Evolutionary conservation across 2,113 vertebrate species (phyloP).

Genomic region (Cavia aperea): DNA sequence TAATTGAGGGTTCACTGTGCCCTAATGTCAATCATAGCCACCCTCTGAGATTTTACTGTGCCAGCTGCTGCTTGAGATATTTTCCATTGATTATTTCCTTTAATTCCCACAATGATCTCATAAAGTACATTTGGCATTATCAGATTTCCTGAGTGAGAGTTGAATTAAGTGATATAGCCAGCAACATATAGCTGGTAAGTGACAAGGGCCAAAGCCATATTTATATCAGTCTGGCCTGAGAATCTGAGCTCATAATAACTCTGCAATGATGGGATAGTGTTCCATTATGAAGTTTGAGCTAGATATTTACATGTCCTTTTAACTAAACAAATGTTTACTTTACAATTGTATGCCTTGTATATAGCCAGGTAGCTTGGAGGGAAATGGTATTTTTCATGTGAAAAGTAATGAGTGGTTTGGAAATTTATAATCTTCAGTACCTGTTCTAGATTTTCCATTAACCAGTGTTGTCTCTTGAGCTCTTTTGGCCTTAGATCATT

Average conservation of each 20-base stretch:
- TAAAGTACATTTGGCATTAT: slow-evolving; percentile 4
- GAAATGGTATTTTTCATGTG: neutral
- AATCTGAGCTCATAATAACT: neutral
- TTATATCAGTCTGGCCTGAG: slow-evolving; percentile 26
- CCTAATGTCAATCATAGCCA: neutral
- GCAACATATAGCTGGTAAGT: neutral
- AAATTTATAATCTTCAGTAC: neutral
- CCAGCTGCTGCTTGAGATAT: neutral
- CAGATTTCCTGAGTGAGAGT: neutral
- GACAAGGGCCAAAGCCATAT: neutral
- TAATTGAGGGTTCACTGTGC: slow-evolving; percentile 6
- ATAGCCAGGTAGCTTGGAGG: neutral
- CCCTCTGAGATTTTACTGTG: neutral
- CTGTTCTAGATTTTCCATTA: neutral
- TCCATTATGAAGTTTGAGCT: neutral
- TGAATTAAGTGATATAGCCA: neutral
- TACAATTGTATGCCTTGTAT: neutral
- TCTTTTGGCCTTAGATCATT: neutral
- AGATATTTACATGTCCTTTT: slow-evolving; percentile 33
- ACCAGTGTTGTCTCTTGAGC: neutral
- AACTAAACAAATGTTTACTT: slow-evolving; percentile 12
- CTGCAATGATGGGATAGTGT: neutral
- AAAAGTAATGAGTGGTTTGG: neutral
- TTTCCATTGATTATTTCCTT: slow-evolving; percentile 4
- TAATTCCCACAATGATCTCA: neutral